Evolutionary conservation across 2,797 vertebrate species (phyloP), one percentile per base, ranked within the genome.

Genomic region (Pteropus rufus): DNA sequence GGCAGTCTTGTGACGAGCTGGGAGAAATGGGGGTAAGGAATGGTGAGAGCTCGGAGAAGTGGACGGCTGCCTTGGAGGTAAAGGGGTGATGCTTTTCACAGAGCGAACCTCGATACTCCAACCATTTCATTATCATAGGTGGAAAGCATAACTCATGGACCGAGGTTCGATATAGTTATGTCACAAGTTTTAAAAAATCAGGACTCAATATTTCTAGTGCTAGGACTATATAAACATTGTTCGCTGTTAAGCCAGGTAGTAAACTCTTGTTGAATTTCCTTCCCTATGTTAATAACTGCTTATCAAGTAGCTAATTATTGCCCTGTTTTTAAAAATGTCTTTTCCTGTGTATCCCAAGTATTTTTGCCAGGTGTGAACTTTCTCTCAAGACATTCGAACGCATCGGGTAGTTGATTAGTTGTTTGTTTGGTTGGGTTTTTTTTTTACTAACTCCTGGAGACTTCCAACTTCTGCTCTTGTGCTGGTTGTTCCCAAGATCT

Each of bases 1-100:
- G 73, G 19, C 7, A 5, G 36, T 36, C 31, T 16, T 58, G 9
- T 49, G 10, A 21, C 56, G n/a, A 60, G 31, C 69, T 11, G 19
- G 26, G 3, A 18, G 34, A 54, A 15, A 11, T 0, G 3, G 7
- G 31, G 24, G 19, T 11, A 3, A 8, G 2, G 36, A 15, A 29
- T 29, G 24, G 5, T 4, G 24, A 52, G 76, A 81, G 39, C 21
- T 29, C 41, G 15, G 76, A 82, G 7, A 24, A 23, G 44, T 2
- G 15, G 41, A 4, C 2, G 11, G 0, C 11, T 81, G 18, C 36
- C 15, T 67, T 34, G 16, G n/a, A 3, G 11, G 1, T 6, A 60
- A 60, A 58, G 26, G 39, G 44, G 5, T 2, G 6, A 36, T 0
- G 24, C 16, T 58, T 39, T 24, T 5, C 0, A 4, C 3, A 60